A percentile compares a stretch with the other conserved stretches of the same genome.
Evolutionary conservation across 2,797 vertebrate species (phyloP).

Genomic region (Sebastes trivittatus): DNA sequence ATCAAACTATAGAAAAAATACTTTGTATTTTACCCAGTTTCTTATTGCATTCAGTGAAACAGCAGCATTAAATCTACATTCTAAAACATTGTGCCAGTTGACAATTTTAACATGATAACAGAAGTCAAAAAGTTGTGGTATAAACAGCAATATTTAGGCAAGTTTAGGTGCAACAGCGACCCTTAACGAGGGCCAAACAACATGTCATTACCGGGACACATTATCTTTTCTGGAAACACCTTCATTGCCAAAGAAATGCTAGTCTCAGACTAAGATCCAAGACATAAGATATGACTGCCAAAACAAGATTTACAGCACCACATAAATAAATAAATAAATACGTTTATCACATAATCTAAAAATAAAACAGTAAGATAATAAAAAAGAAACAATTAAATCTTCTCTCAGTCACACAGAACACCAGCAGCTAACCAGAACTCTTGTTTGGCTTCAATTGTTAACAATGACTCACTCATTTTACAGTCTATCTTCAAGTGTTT

Average conservation of each 20-base stretch:
- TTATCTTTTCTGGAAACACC: not conserved
- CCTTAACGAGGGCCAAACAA: not conserved
- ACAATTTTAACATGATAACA: not conserved
- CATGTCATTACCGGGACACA: not conserved
- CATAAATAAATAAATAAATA: slow-evolving; percentile 41
- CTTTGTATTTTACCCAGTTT: not conserved
- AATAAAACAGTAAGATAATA: not conserved
- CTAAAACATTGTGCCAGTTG: not conserved
- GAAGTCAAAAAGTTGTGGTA: not conserved
- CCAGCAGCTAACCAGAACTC: not conserved
- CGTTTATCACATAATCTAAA: slow-evolving; percentile 12
- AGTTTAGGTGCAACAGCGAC: not conserved
- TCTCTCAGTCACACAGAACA: not conserved
- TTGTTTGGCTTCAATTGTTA: slow-evolving; percentile 19
- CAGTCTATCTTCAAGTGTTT: slow-evolving; percentile 11
- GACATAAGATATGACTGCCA: not conserved
- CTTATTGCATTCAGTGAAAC: slow-evolving; percentile 35
- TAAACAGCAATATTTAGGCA: not conserved
- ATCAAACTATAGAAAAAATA: not conserved
- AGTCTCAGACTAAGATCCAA: not conserved
- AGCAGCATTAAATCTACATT: slow-evolving; percentile 43
- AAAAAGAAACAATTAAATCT: slow-evolving; percentile 14
- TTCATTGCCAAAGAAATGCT: not conserved
- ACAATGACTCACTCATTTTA: not conserved
- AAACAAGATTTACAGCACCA: slow-evolving; percentile 6